Percentiles rank a stretch among this genome's conserved stretches.
These are phyloP conservation scores for Morpho deidamia DNA, from an alignment of 2,888 invertebrate species.

Conservation along the genomic window DNA sequence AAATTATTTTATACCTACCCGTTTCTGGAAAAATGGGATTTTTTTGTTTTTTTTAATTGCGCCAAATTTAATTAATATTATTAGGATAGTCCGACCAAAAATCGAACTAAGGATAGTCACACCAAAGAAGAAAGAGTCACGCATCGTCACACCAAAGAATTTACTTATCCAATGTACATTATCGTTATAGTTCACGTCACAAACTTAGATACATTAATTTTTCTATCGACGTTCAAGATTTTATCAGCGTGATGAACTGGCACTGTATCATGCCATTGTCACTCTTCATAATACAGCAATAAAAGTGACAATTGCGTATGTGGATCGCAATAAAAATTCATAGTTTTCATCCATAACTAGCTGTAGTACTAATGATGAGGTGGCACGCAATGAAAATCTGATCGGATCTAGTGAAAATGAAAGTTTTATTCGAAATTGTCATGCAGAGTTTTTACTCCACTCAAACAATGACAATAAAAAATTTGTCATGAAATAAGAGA, in stretches of 20 bases:
- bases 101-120: no score
- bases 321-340: constrained; percentile 20
- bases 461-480: background rate
- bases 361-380: constrained; percentile 24
- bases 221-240: constrained; percentile 21
- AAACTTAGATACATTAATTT: constrained; percentile 12
- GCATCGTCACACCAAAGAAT: background rate
- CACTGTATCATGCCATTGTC: constrained; percentile 1
- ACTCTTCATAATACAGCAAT: background rate
- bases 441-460: constrained; percentile 1
- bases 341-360: constrained; percentile 20
- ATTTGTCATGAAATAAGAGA: constrained; percentile 3
- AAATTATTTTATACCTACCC: no score
- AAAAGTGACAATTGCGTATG: constrained; percentile 1
- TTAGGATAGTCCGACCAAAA: no score
- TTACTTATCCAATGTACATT: constrained; percentile 1
- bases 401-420: constrained; percentile 24
- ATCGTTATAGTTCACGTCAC: constrained; percentile 6
- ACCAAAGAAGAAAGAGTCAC: no score
- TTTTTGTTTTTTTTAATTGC: no score
- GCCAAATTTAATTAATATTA: no score
- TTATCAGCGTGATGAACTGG: constrained; percentile 10
- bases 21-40: no score
- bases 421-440: constrained; percentile 19
- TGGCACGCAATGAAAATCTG: constrained; percentile 26